Evolutionary conservation across 53 echinoderm and acorn worm species (phyloP), one percentile per base, ranked within the genome.

Genomic region (Stichopus horrens): DNA sequence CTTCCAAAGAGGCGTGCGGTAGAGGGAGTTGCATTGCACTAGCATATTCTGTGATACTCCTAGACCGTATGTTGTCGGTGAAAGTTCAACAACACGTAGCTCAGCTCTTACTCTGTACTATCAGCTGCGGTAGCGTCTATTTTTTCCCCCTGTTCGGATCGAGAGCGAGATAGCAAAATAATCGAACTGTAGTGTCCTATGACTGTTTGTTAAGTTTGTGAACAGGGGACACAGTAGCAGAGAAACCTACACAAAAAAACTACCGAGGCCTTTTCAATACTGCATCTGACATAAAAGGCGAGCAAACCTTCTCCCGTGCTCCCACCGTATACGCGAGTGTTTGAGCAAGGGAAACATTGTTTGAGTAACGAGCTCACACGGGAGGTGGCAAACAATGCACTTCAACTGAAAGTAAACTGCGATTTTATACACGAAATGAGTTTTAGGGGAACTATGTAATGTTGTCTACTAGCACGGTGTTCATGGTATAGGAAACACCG

Each of bases 311-410:
- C 56, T 57, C 71, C 55, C 55, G 58, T 53, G 55, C 81, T 81
- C 81, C 55, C 55, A 57, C 55, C 53, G 21, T 81, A 81, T 58
- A 81, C 56, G 81, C 81, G 81, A 81, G 81, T 81, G 55, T 81
- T 81, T 81, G 81, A 56, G 81, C 22, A 81, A 81, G 81, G 55
- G 81, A 81, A 81, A 81, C 58, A 81, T 81, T 81, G 57, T 81
- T 81, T 81, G 81, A 81, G 81, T n/a, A 81, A 23, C 81, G 58
- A 81, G 56, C 57, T 52, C 81, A 81, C 81, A 81, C 81, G 81
- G 81, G 81, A 81, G 81, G 81, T 57, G 8, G 57, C 57, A 81
- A 55, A 81, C 81, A 81, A 81, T 81, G 81, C 81, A 57, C 81
- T 81, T 57, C 16, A 81, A 16, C 57, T 81, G 81, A 81, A 56